phyloP scores from a whole-genome alignment of 2,888 invertebrate species.

The Eucriotettix oculatus region DNA sequence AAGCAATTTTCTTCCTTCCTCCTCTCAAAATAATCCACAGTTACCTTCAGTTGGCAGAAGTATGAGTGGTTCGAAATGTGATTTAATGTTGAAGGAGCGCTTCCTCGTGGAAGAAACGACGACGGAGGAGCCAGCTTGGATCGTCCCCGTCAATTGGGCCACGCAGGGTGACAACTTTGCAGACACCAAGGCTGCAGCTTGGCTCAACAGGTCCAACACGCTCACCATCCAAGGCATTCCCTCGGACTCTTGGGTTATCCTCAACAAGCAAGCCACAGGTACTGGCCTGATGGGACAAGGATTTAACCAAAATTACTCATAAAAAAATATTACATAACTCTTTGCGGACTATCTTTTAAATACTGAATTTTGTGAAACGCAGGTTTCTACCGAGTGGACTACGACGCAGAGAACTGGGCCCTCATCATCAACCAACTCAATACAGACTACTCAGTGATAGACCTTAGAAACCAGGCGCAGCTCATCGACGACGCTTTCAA shows the following conservation, averaged over 20 bases:
- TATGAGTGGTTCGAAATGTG: too few species aligned
- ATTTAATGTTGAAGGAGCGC: neutral
- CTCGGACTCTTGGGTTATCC: conserved; percentile 40
- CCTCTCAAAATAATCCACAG: too few species aligned
- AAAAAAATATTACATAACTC: too few species aligned
- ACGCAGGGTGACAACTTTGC: neutral
- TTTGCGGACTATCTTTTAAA: too few species aligned
- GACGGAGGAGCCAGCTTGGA: neutral
- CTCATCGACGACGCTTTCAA: conserved; percentile 36
- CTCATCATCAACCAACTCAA: conserved; percentile 31
- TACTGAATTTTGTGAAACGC: conserved; percentile 2
- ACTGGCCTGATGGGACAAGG: conserved; percentile 5
- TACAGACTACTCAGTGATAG: conserved; percentile 21
- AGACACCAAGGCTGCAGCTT: neutral
- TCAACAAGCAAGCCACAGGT: conserved; percentile 59
- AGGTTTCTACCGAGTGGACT: conserved; percentile 59
- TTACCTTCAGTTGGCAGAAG: too few species aligned
- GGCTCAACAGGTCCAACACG: conserved; percentile 1
- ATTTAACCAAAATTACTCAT: too few species aligned
- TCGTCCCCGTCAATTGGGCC: conserved; percentile 1
- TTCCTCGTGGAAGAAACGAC: neutral
- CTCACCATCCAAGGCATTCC: neutral
- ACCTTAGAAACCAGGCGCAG: conserved; percentile 33
- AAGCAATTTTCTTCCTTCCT: too few species aligned
- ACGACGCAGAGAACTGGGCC: conserved; percentile 51